Conservation (phyloP, 1,140 invertebrate genomes). For the Micrasema longulum region DNA sequence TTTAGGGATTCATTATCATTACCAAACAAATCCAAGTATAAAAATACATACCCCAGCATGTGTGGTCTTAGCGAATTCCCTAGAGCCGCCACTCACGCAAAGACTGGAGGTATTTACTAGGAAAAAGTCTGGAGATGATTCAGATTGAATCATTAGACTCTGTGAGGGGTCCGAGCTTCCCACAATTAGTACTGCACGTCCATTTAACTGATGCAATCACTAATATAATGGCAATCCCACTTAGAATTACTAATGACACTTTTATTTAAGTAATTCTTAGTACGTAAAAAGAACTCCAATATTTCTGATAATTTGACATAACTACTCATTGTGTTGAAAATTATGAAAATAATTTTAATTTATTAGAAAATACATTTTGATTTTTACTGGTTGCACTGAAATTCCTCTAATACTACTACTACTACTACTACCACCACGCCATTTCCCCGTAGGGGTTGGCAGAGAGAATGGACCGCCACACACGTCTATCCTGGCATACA, state of each 20-base stretch:
- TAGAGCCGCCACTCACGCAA: not conserved
- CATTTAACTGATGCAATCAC: constrained; percentile 17
- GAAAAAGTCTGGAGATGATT: constrained; percentile 25
- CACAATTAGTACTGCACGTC: constrained; percentile 32
- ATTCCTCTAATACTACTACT: not conserved
- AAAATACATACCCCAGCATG: constrained; percentile 6
- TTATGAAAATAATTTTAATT: no score
- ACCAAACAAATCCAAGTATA: no score
- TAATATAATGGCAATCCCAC: constrained; percentile 18
- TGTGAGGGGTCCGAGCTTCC: constrained; percentile 1
- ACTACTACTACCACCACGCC: no score
- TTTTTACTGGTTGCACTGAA: not conserved
- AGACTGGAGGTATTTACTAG: constrained; percentile 10
- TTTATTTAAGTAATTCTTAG: no score
- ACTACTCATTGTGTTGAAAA: no score
- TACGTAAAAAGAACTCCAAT: no score
- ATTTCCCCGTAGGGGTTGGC: no score
- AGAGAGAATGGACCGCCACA: no score
- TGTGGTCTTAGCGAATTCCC: constrained; percentile 18
- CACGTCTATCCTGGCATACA: no score
- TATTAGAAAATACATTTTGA: not conserved
- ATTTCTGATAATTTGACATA: no score
- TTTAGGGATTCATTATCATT: no score
- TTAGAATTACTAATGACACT: constrained; percentile 18
- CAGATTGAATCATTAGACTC: constrained; percentile 35